Percentiles rank a stretch among this genome's conserved stretches.
Conservation (phyloP, 2,888 invertebrate genomes). For the Micropterix aruncella region DNA sequence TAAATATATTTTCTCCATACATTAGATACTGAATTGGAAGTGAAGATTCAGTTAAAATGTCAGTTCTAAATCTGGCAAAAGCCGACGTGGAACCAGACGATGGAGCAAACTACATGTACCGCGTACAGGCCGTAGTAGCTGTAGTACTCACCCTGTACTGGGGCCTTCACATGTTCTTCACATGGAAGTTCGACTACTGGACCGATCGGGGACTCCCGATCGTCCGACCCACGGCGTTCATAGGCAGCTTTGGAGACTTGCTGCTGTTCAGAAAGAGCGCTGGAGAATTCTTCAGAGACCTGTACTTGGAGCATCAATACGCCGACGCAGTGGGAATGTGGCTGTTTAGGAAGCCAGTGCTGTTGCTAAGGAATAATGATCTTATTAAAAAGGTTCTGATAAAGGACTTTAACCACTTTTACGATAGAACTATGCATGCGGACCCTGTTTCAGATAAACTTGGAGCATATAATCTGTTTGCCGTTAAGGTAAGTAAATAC, state of each 20-base stretch:
- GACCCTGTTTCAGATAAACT: not conserved
- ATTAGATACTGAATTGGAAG: too few species aligned
- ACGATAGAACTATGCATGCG: not conserved
- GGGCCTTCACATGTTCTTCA: not conserved
- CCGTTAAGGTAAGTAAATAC: not conserved
- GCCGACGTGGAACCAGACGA: too few species aligned
- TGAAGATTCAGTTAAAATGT: too few species aligned
- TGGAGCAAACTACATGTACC: too few species aligned
- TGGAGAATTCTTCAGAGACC: not conserved
- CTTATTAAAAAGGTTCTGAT: not conserved
- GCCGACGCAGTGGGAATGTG: not conserved
- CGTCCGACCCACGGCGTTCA: not conserved
- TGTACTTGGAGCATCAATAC: not conserved
- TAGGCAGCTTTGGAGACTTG: not conserved
- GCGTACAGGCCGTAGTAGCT: not conserved
- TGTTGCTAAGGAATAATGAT: not conserved
- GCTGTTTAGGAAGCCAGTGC: not conserved
- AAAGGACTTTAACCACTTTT: not conserved
- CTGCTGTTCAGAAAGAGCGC: not conserved
- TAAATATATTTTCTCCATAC: too few species aligned
- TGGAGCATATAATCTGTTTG: not conserved
- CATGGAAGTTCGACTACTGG: not conserved
- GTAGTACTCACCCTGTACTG: not conserved
- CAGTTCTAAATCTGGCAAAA: too few species aligned
- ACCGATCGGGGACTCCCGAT: not conserved